phyloP scores from a whole-genome alignment of 2,797 vertebrate species.

The Mus minutoides region DNA sequence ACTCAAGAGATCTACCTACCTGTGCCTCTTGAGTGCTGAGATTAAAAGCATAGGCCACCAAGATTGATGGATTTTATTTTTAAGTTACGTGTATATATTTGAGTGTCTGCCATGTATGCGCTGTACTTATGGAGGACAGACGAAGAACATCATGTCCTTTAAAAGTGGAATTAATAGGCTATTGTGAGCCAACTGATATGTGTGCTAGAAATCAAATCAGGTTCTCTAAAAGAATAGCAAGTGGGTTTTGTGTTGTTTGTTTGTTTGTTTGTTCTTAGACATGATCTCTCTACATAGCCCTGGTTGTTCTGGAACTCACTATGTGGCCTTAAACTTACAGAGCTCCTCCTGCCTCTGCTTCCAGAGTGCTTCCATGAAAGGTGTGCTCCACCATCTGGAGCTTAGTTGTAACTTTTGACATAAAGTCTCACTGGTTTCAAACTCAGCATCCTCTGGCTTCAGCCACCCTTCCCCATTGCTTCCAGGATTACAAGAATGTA shows the following conservation, averaged over 20 bases:
- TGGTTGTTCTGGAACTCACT: not conserved
- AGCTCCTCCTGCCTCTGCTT: not conserved
- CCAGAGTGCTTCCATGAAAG: not conserved
- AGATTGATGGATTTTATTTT: not conserved
- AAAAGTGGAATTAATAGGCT: not conserved
- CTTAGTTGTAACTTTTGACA: not conserved
- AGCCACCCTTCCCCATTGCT: not conserved
- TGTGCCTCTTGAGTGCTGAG: not conserved
- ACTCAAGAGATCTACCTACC: not conserved
- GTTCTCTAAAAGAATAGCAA: not conserved
- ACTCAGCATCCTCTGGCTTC: not conserved
- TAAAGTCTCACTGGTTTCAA: not conserved
- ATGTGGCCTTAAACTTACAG: not conserved
- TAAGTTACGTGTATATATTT: not conserved
- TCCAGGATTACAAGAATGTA: not conserved
- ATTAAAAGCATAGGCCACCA: not conserved
- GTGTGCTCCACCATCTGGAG: no score
- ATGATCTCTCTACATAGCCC: not conserved
- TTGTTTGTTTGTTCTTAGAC: not conserved
- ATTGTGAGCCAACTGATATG: not conserved
- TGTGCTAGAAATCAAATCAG: not conserved
- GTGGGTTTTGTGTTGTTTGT: not conserved
- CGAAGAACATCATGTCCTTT: not conserved
- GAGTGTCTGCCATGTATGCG: not conserved
- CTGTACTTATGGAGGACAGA: not conserved